Conservation (phyloP, 2,113 vertebrate genomes). For the Solea senegalensis region DNA sequence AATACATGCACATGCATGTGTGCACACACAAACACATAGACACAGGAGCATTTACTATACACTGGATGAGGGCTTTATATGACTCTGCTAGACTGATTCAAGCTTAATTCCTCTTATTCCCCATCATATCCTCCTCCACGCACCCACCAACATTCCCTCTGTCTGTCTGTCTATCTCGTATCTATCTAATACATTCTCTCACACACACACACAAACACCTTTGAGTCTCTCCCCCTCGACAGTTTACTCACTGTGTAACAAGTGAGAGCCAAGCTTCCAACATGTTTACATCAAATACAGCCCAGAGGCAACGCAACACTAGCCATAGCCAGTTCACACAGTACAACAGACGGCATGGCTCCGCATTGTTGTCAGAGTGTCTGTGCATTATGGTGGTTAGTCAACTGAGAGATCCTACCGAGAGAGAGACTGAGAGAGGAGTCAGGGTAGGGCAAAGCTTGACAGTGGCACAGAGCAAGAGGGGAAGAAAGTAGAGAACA, state of each 20-base stretch:
- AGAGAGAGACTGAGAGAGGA: not conserved
- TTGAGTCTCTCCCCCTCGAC: conserved; percentile 28
- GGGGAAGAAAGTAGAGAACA: not conserved
- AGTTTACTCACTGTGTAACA: conserved; percentile 54
- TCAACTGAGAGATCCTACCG: conserved; percentile 8
- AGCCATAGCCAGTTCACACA: conserved; percentile 59
- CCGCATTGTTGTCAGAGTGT: conserved; percentile 29
- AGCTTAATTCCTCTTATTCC: conserved; percentile 56
- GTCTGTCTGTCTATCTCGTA: not conserved
- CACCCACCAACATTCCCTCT: not conserved
- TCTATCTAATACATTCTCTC: not conserved
- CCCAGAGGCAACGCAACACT: conserved; percentile 59
- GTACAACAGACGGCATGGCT: conserved; percentile 23
- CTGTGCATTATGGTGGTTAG: conserved; percentile 15
- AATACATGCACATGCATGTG: conserved; percentile 52
- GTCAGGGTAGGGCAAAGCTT: not conserved
- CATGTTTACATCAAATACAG: conserved; percentile 75
- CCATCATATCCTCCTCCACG: conserved; percentile 40
- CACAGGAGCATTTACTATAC: conserved; percentile 65
- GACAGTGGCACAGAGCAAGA: not conserved
- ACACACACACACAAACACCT: conserved; percentile 16
- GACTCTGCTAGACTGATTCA: conserved; percentile 63
- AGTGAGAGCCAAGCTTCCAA: conserved; percentile 57
- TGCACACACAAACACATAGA: conserved; percentile 48
- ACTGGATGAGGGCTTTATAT: conserved; percentile 75